Conservation (phyloP, 2,888 invertebrate genomes). For the Conistra vaccinii region DNA sequence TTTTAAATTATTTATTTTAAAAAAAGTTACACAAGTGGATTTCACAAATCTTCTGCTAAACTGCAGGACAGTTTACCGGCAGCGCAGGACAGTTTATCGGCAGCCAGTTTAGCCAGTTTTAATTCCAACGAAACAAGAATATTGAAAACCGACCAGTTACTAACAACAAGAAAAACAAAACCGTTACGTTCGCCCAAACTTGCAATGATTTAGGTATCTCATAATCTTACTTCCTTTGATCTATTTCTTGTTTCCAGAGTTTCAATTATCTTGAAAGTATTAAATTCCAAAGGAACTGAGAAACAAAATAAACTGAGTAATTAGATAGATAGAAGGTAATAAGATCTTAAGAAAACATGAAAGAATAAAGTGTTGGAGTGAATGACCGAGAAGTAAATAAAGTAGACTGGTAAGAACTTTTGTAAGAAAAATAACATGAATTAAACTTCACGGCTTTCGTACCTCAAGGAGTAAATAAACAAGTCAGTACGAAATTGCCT, state of each 20-base stretch:
- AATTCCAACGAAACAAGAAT: not conserved
- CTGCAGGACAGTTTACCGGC: too few species aligned
- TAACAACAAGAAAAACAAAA: constrained; percentile 29
- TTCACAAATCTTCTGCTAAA: too few species aligned
- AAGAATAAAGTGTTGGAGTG: constrained; percentile 32
- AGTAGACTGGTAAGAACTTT: constrained; percentile 26
- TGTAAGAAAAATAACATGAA: constrained; percentile 20
- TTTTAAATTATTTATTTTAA: too few species aligned
- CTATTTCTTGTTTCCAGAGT: constrained; percentile 24
- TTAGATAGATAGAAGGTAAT: constrained; percentile 27
- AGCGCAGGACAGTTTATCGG: too few species aligned
- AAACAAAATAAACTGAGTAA: constrained; percentile 40
- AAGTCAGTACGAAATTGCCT: constrained; percentile 1
- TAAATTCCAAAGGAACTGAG: constrained; percentile 18
- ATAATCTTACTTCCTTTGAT: constrained; percentile 40
- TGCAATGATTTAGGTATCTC: constrained; percentile 1
- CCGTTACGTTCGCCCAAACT: constrained; percentile 14
- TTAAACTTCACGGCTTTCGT: constrained; percentile 23
- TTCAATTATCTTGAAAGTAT: constrained; percentile 40
- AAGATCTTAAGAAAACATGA: constrained; percentile 31
- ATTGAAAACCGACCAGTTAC: not conserved
- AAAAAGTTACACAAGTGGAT: too few species aligned
- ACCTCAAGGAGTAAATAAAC: constrained; percentile 20
- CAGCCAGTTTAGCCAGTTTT: too few species aligned
- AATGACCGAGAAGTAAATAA: constrained; percentile 31